Conservation (phyloP, 2,888 invertebrate species). For the Hipparchia sbordonii region DNA sequence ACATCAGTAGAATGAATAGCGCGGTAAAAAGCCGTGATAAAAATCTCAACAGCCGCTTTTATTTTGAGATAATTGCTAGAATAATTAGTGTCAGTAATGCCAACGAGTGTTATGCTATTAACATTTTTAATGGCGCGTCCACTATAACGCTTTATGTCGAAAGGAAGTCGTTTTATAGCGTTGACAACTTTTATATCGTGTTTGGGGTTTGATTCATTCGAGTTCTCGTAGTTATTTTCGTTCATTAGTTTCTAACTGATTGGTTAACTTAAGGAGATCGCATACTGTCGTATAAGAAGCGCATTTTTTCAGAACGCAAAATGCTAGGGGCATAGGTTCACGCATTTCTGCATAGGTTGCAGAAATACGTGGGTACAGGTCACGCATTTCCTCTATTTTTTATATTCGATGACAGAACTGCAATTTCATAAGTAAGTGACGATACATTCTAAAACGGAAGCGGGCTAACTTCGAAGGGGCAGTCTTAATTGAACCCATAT, state of each 20-base stretch:
- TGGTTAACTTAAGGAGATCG: not conserved
- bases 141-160: conserved; percentile 55
- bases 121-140: conserved; percentile 56
- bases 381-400: too few species aligned
- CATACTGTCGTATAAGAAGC: too few species aligned
- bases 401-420: too few species aligned
- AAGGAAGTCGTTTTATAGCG: conserved; percentile 61
- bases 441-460: too few species aligned
- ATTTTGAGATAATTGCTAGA: conserved; percentile 57
- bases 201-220: conserved; percentile 28
- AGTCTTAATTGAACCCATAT: too few species aligned
- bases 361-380: too few species aligned
- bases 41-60: conserved; percentile 49
- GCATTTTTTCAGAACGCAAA: too few species aligned
- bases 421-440: too few species aligned
- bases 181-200: conserved; percentile 52
- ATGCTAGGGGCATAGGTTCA: too few species aligned
- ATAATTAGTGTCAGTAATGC: conserved; percentile 59
- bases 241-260: conserved; percentile 18
- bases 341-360: too few species aligned
- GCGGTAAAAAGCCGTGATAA: conserved; percentile 45
- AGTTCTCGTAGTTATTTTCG: conserved; percentile 10
- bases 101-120: conserved; percentile 62
- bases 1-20: conserved; percentile 39
- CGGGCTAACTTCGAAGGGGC: too few species aligned